Base-by-base conservation (phyloP, 2,888 invertebrate species). In the Drosophila fulvimacula region DNA sequence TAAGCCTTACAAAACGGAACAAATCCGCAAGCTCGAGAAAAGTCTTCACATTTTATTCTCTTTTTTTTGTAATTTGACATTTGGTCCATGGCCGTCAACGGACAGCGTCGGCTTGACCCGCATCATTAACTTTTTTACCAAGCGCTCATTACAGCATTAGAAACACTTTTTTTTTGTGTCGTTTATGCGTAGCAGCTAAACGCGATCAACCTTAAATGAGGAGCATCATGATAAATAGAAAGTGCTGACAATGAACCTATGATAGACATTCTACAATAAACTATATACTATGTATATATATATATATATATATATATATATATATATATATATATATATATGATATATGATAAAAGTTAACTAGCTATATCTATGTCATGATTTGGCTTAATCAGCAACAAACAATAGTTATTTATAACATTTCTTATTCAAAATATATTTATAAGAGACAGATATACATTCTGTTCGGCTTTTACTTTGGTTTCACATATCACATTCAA, bases 71-170 rank as follows among this genome's bases (percentile, higher is more conserved):
- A 66, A 76, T 81, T 88, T 83, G 88, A 86, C 88, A 86, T 82
- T 86, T 86, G 86, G 88, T 81, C 67, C 78, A 68, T 46, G 76
- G 79, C 60, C 75, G 73, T 77, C 69, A 75, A 42, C 67, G 61
- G 65, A 75, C 76, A 41, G 56, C 61, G 56, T 55, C 61, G 53
- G 61, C 68, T 68, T 65, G 83, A 78, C 88, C 86, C 88, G 88
- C 86, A 83, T 88, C 83, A 83, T 83, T 83, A 83, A 88, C 81
- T 83, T 80, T 73, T 48, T 80, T 71, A 53, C 67, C 56, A 57
- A 66, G 75, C 69, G 70, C 79, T 76, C 76, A 73, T 68, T 83
- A 75, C 70, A 69, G 59, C 63, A 69, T 21, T 6, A 39, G 52
- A 38, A 46, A 56, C 55, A 48, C 7, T 27, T 34, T 38, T n/a